Percentiles rank a stretch among this genome's conserved stretches.
Conservation (phyloP, 2,797 vertebrate genomes). For the Pipistrellus kuhlii region DNA sequence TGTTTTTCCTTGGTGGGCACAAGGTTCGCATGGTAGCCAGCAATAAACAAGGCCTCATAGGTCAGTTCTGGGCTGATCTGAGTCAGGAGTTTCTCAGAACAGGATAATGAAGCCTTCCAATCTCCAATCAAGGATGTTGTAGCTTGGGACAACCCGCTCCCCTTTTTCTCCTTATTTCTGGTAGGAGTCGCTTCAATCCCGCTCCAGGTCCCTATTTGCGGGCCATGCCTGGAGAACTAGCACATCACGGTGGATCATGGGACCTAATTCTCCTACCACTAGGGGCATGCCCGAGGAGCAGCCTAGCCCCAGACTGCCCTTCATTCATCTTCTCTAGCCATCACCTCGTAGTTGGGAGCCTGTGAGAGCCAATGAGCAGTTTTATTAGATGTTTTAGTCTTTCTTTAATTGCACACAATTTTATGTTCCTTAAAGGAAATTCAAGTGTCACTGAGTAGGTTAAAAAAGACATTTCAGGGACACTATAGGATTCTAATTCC, state of each 20-base stretch:
- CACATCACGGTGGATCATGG: too few species aligned
- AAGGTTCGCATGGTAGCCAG: slow-evolving; percentile 83
- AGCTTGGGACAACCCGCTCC: neutral
- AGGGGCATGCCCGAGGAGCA: too few species aligned
- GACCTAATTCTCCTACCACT: too few species aligned
- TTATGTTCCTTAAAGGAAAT: neutral
- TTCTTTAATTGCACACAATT: slow-evolving; percentile 10
- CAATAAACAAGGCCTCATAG: slow-evolving; percentile 86
- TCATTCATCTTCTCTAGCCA: too few species aligned
- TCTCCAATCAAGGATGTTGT: neutral
- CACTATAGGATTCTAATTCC: neutral
- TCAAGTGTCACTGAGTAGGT: neutral
- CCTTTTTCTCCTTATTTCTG: slow-evolving; percentile 55
- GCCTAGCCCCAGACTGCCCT: too few species aligned
- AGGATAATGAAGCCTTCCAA: slow-evolving; percentile 61
- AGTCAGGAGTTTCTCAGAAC: slow-evolving; percentile 75
- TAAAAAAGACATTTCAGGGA: neutral
- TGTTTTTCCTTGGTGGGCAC: slow-evolving; percentile 60
- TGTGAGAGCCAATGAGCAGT: too few species aligned
- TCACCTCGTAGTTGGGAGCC: too few species aligned
- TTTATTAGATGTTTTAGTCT: neutral
- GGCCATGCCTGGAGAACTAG: too few species aligned
- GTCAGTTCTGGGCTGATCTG: slow-evolving; percentile 78
- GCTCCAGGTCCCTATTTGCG: neutral
- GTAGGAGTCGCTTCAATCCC: slow-evolving; percentile 65